Evolutionary conservation across 1,140 invertebrate species (phyloP).

Genomic region (Sminthurides bifidus): DNA sequence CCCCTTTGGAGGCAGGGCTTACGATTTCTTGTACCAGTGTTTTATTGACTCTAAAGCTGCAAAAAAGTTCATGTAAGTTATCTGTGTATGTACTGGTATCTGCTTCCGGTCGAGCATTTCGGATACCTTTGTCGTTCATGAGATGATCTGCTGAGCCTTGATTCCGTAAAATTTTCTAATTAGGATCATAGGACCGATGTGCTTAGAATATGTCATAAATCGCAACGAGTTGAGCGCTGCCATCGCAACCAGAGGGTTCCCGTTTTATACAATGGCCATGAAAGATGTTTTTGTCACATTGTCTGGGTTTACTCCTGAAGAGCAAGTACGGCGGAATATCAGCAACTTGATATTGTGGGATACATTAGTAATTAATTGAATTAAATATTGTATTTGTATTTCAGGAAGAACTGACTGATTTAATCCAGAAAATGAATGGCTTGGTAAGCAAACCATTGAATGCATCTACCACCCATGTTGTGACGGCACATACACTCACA

Average conservation of each 20-base stretch:
- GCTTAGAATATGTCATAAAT: slow-evolving; percentile 59
- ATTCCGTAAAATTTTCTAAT: slow-evolving; percentile 16
- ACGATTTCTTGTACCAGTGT: not conserved
- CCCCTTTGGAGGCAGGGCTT: not conserved
- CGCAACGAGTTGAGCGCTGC: slow-evolving; percentile 47
- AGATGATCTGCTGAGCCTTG: no score
- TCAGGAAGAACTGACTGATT: slow-evolving; percentile 38
- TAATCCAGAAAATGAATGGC: slow-evolving; percentile 73
- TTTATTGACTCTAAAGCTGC: not conserved
- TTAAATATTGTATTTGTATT: not conserved
- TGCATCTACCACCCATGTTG: slow-evolving; percentile 64
- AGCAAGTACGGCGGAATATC: slow-evolving; percentile 53
- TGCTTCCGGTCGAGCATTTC: not conserved
- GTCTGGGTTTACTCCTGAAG: slow-evolving; percentile 49
- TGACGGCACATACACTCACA: slow-evolving; percentile 58
- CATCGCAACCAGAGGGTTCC: slow-evolving; percentile 57
- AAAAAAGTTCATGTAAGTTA: not conserved
- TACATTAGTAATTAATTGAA: slow-evolving; percentile 13
- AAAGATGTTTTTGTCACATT: slow-evolving; percentile 56
- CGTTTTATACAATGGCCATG: slow-evolving; percentile 73
- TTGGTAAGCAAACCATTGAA: slow-evolving; percentile 56
- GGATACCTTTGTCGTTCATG: not conserved
- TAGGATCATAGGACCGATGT: slow-evolving; percentile 64
- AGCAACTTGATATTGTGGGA: no score
- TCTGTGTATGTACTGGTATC: no score